phyloP scores from a whole-genome alignment of 2,113 vertebrate species.

The Ifrita kowaldi region DNA sequence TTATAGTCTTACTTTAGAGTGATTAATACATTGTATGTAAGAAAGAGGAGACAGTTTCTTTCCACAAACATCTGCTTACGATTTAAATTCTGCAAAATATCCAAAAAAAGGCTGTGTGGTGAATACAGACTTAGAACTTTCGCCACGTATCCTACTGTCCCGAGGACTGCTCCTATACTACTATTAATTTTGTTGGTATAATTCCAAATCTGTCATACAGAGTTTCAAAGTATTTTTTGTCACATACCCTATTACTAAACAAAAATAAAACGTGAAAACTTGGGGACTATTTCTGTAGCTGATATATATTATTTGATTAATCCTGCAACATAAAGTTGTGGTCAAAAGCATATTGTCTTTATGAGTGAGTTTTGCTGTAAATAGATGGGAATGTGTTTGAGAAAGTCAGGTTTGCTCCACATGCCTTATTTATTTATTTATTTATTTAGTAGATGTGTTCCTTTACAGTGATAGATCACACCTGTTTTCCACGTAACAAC shows the following conservation, averaged over 20 bases:
- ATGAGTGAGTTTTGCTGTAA: background rate
- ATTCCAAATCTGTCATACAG: background rate
- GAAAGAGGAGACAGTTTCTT: constrained; percentile 23
- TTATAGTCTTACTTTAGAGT: constrained; percentile 45
- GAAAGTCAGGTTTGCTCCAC: background rate
- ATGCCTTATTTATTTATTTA: background rate
- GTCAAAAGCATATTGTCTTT: background rate
- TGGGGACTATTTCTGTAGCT: background rate
- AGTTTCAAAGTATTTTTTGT: background rate
- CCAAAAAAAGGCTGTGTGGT: constrained; percentile 1
- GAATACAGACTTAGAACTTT: constrained; percentile 21
- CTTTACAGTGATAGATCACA: background rate
- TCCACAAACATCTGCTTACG: constrained; percentile 58
- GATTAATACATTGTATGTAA: constrained; percentile 55
- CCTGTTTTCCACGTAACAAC: background rate
- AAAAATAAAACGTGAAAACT: background rate
- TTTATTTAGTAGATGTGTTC: background rate
- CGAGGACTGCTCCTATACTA: background rate
- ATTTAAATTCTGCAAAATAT: constrained; percentile 54
- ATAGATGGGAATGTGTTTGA: background rate
- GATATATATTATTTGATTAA: background rate
- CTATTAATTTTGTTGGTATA: background rate
- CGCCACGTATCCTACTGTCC: background rate
- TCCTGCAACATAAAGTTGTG: background rate
- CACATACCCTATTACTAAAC: background rate